Percentiles rank a stretch among this genome's conserved stretches.
Conservation (phyloP, 2,888 invertebrate species). For the Falcaria lacertinaria region DNA sequence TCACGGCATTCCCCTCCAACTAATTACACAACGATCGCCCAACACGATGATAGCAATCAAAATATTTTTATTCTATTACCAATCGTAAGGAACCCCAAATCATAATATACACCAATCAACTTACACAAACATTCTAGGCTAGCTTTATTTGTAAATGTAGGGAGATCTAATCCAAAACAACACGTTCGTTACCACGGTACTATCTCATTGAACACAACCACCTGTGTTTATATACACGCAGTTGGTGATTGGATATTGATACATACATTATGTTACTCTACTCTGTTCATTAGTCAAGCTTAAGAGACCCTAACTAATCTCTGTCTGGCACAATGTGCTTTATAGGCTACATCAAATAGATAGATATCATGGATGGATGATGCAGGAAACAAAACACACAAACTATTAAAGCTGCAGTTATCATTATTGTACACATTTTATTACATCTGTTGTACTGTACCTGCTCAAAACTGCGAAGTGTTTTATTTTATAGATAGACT, state of each 20-base stretch:
- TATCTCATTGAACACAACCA: constrained; percentile 36
- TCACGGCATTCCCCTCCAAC: neutral
- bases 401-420: too few relatives aligned
- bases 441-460: too few relatives aligned
- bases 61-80: constrained; percentile 52
- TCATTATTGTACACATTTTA: too few relatives aligned
- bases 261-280: neutral
- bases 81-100: constrained; percentile 37
- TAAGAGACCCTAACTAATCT: too few relatives aligned
- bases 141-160: constrained; percentile 60
- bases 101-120: constrained; percentile 39
- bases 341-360: too few relatives aligned
- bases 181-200: constrained; percentile 39
- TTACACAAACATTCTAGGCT: constrained; percentile 45
- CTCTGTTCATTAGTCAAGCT: too few relatives aligned
- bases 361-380: too few relatives aligned
- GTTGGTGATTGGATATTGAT: constrained; percentile 21
- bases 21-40: neutral
- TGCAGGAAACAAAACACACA: too few relatives aligned
- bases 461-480: too few relatives aligned
- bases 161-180: constrained; percentile 50
- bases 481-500: too few relatives aligned
- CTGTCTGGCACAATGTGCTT: too few relatives aligned
- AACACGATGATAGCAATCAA: constrained; percentile 27
- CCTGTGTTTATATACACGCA: constrained; percentile 20